Evolutionary conservation across 1,140 invertebrate genomes (phyloP), one percentile per base, ranked within the genome.

Genomic region (Hypothenemus hampei): DNA sequence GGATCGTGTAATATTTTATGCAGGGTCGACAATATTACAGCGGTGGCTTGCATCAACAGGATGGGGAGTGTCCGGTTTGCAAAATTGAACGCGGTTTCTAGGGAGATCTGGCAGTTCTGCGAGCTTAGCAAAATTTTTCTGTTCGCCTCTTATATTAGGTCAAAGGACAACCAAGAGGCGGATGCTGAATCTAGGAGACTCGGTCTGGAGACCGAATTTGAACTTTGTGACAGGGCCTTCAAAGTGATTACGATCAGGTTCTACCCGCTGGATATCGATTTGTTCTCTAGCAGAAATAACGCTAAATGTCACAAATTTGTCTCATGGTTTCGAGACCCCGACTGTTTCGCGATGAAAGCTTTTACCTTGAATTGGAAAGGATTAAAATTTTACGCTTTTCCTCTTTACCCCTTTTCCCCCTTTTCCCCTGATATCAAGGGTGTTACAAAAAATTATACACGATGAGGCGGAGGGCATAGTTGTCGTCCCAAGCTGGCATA

Each of bases 11-110:
- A 64, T 39, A 65, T 65, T 36, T 35, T 59, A 26, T 57, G 61
- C 3, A 19, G 50, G 31, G 53, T 63, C 7, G 63, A 70, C 41
- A 66, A 70, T 23, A 64, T 62, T 7, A 68, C 65, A 13, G 60
- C 59, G 0, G 47, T 66, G 0, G 23, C 58, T 3, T 65, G 62
- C 20, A 51, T 66, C 16, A 65, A 64, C 26, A 58, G 62, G 37
- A 65, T 66, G 61, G 65, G 63, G 1, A 48, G 47, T 11, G 51
- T 65, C 13, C 60, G 55, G 20, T 58, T 48, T 43, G 44, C 48
- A 11, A 44, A 57, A 11, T 40, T 68, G 1, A 63, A 41, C 18
- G 16, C 46, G 13, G 19, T 65, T 18, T 16, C 62, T 3, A 45
- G 53, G 31, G 16, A 40, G 15, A 60, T 63, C 22, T 66, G 59